A percentile compares a stretch with the other conserved stretches of the same genome.
Conservation (phyloP, 2,113 vertebrate species). For the Sinocyclocheilus grahami region DNA sequence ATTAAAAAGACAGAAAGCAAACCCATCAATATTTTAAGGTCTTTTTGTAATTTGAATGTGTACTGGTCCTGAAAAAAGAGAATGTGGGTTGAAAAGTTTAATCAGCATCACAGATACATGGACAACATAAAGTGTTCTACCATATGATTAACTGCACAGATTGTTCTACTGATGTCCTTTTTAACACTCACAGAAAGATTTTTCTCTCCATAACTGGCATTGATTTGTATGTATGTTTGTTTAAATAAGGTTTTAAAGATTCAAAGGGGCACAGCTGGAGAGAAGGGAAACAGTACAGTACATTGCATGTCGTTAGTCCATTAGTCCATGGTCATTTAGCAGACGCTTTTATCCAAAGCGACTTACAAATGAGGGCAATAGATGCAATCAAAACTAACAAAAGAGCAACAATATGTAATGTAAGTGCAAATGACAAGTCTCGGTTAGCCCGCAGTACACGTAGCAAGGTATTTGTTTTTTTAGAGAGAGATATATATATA, state of each 20-base stretch:
- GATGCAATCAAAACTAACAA: too few species aligned
- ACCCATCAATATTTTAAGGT: too few species aligned
- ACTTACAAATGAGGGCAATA: too few species aligned
- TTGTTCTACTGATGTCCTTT: too few species aligned
- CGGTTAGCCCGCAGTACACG: too few species aligned
- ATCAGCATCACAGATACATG: not conserved
- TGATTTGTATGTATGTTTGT: constrained; percentile 42
- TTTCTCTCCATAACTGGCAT: constrained; percentile 30
- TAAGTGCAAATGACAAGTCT: too few species aligned
- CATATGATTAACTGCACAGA: not conserved
- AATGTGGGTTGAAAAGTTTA: not conserved
- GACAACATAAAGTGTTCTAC: not conserved
- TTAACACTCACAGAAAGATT: too few species aligned
- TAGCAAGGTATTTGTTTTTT: too few species aligned
- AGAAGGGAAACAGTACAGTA: not conserved
- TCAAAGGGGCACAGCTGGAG: constrained; percentile 16
- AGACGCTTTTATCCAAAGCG: too few species aligned
- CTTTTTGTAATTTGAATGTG: not conserved
- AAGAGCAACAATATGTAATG: too few species aligned
- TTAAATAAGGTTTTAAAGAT: constrained; percentile 37
- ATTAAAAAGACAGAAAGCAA: not conserved
- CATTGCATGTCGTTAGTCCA: not conserved
- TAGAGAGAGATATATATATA: too few species aligned
- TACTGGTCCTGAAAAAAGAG: not conserved
- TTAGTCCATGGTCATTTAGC: not conserved